Percentiles rank a stretch among this genome's conserved stretches.
These are phyloP conservation scores for Drosophila borborema DNA, from an alignment of 2,888 invertebrate genomes.

Conservation along the genomic window DNA sequence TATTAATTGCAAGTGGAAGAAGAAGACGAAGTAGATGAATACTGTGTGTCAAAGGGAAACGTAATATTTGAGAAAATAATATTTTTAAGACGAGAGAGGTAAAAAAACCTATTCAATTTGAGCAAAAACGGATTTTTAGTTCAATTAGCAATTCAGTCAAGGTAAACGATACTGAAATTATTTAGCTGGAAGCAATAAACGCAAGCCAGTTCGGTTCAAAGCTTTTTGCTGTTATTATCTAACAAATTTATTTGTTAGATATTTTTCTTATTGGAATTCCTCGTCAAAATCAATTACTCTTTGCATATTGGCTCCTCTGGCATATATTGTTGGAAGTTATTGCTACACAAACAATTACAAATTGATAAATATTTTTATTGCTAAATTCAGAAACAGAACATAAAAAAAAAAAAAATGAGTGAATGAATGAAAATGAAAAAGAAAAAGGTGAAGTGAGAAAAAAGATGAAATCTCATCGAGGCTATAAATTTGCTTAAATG, in stretches of 20 bases:
- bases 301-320: too few relatives aligned
- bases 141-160: background rate
- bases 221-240: background rate
- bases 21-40: background rate
- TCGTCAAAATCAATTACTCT: background rate
- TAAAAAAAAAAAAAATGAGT: background rate
- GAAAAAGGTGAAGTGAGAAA: slow-evolving; percentile 2
- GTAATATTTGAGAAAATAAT: background rate
- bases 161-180: background rate
- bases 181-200: background rate
- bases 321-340: background rate
- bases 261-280: background rate
- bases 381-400: background rate
- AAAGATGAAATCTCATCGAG: slow-evolving; percentile 43
- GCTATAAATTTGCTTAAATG: slow-evolving; percentile 76
- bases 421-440: background rate
- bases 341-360: slow-evolving; percentile 3
- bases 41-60: background rate
- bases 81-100: background rate
- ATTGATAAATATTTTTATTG: slow-evolving; percentile 5
- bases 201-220: background rate
- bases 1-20: background rate
- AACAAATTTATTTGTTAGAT: background rate
- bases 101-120: background rate
- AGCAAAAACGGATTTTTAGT: background rate